Evolutionary conservation across 2,797 vertebrate genomes (phyloP), one percentile per base, ranked within the genome.

Genomic region (Cyprinodon diabolis): DNA sequence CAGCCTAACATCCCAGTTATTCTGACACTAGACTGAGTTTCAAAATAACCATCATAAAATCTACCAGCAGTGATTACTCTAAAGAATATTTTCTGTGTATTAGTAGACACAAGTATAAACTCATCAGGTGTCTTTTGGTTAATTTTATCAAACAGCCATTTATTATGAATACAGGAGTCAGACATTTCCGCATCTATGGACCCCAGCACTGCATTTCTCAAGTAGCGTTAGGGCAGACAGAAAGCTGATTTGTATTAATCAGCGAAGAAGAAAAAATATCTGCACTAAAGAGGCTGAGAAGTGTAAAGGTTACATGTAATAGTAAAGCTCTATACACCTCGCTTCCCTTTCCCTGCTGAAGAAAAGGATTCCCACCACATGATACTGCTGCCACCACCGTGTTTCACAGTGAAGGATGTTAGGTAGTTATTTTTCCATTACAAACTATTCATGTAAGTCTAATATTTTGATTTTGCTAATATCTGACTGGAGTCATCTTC

Each of bases 141-240:
- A 7, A 74, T 83, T 74, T 81, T 75, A 70, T 76, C 30, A 3
- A 30, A 30, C 30, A 3, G 65, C 74, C 66, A 85, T 89, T 54
- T 56, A 87, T 87, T 69, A 81, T 89, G 71, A 72, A 83, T 80
- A 74, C 74, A 78, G 4, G 78, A 71, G 55, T 78, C 14, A 55
- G 58, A 76, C 60, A 66, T 76, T 78, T 72, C 69, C 81, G 72
- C 12, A 75, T 68, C 74, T 52, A 8, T 43, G 63, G 68, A 79
- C 48, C 55, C 54, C 60, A 72, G 63, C 76, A 66, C 56, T 37
- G 52, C 37, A 83, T 47, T 52, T 73, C 35, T 43, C 19, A 65
- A 76, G 54, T 69, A 85, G 74, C 35, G 56, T 48, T 25, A 77
- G 49, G 15, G 40, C 4, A 67, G 58, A 57, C 30, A 54, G 54